Evolutionary conservation across 2,888 invertebrate genomes (phyloP), one percentile per base, ranked within the genome.

Genomic region (Carterocephalus palaemon): DNA sequence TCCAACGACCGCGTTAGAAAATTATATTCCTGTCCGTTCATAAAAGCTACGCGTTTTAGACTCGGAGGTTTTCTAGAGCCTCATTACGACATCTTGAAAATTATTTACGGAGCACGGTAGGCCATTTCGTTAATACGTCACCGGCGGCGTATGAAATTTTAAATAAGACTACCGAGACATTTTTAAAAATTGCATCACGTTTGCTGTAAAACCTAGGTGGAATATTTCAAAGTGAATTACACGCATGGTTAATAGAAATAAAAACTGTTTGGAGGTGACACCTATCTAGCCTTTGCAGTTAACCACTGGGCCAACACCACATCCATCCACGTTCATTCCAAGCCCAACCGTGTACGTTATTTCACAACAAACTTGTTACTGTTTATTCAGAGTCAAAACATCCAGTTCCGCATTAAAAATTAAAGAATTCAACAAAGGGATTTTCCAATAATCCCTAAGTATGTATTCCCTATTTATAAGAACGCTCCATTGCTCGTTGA

Each of bases 61-160:
- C 12, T 13, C 41, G 32, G 24, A 33, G 9, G 19, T 42, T 36
- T 37, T 42, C 24, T 41, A 33, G 41, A 33, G 41, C 33, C 41
- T 42, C 41, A 42, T 42, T 42, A 42, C 41, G 19, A 15, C 26
- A 32, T 42, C 41, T 42, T 34, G 33, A 34, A 41, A 41, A 41
- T 32, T 41, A 41, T 41, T 38, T 32, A 33, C 32, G 17, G 23
- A 8, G 17, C 41, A 19, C 12, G 17, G 32, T 41, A 12, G 12
- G 17, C 17, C 24, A 41, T 15, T 32, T 41, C 23, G 32, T 12
- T 24, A 40, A 31, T 33, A 41, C 17, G 41, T 41, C 17, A 17
- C 20, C 39, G 4, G 19, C 8, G 8, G 24, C 24, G 23, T 23
- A 23, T 23, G 16, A 17, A 17, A 41, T 24, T 13, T 33, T 32